A percentile compares a stretch with the other conserved stretches of the same genome.
Conservation (phyloP, 2,888 invertebrate genomes). For the Scaeva pyrastri region DNA sequence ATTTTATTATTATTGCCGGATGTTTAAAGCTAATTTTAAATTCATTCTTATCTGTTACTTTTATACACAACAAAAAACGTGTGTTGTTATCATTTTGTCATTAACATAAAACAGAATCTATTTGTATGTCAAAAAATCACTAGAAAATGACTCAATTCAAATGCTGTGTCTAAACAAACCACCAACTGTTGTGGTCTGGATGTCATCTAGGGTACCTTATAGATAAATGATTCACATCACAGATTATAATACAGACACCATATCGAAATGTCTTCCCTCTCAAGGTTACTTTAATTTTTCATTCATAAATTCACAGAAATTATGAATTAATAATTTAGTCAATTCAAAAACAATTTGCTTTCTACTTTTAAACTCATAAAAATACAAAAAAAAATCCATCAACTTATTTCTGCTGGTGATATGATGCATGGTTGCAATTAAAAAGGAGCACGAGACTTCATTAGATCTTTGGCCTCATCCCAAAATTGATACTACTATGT, state of each 20-base stretch:
- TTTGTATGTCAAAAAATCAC: not conserved
- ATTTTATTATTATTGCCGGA: not conserved
- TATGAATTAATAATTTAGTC: too few species aligned
- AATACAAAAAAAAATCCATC: too few species aligned
- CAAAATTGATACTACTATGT: too few species aligned
- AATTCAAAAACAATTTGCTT: too few species aligned
- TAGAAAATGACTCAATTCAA: not conserved
- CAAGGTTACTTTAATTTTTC: not conserved
- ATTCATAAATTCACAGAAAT: too few species aligned
- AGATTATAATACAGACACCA: not conserved
- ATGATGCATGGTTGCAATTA: too few species aligned
- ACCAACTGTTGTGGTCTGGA: not conserved
- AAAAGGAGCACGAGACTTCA: too few species aligned
- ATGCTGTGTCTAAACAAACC: not conserved
- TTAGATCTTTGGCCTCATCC: too few species aligned
- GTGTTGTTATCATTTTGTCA: not conserved
- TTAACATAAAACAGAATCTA: not conserved
- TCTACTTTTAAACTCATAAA: too few species aligned
- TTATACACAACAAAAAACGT: not conserved
- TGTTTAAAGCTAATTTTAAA: not conserved
- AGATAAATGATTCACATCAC: not conserved
- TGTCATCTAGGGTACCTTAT: not conserved
- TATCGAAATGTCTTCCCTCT: not conserved
- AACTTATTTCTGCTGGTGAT: too few species aligned
- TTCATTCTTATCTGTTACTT: not conserved